Percentiles rank a stretch among this genome's conserved stretches.
Conservation (phyloP, 30 jellyfish, hydroid and myxozoan genomes). For the Aurelia aurita complex sp. Pacific region DNA sequence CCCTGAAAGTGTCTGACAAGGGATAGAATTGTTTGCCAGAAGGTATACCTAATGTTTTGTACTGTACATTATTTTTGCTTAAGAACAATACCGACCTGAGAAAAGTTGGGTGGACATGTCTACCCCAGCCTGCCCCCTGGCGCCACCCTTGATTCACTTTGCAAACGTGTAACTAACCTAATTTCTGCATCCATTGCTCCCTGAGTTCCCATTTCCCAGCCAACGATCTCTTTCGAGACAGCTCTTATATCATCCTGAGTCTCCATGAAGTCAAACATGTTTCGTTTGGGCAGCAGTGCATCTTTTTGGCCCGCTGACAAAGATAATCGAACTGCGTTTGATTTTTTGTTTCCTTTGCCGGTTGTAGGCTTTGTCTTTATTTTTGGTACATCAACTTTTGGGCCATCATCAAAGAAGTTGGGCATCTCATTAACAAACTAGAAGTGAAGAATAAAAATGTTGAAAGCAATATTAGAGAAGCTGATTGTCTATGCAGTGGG, state of each 20-base stretch:
- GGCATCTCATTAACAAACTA: slow-evolving; percentile 49
- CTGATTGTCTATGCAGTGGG: too few species aligned
- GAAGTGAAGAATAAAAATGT: background rate
- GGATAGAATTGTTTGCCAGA: too few species aligned
- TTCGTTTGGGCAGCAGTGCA: slow-evolving; percentile 10
- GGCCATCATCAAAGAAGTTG: slow-evolving; percentile 72
- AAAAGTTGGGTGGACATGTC: background rate
- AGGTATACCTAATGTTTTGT: too few species aligned
- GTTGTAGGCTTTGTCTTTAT: slow-evolving; percentile 64
- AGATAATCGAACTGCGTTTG: slow-evolving; percentile 12
- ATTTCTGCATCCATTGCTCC: slow-evolving; percentile 33
- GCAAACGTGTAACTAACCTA: slow-evolving; percentile 18
- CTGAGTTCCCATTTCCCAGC: slow-evolving; percentile 15
- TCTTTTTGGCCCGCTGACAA: slow-evolving; percentile 16
- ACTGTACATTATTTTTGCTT: too few species aligned
- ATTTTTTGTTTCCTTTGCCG: slow-evolving; percentile 44
- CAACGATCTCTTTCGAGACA: slow-evolving; percentile 3
- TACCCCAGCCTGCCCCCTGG: background rate
- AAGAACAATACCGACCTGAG: too few species aligned
- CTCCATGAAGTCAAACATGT: slow-evolving; percentile 23
- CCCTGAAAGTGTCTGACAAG: background rate
- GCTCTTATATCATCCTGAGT: slow-evolving; percentile 1
- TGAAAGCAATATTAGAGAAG: too few species aligned
- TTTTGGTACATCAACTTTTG: slow-evolving; percentile 46
- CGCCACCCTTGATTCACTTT: too few species aligned